Conservation (phyloP, 1,140 invertebrate species). For the Oryzaephilus surinamensis region DNA sequence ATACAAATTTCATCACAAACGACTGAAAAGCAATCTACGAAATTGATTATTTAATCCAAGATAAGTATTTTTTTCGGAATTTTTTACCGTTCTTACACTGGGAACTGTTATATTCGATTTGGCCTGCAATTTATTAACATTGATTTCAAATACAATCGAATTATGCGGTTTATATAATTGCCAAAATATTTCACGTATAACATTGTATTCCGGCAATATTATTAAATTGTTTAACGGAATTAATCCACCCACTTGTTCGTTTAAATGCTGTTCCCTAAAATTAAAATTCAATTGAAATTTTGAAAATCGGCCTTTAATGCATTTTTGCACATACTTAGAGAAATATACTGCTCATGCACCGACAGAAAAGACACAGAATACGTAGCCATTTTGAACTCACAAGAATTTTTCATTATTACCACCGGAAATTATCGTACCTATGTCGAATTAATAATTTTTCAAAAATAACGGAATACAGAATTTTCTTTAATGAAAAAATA, state of each 20-base stretch:
- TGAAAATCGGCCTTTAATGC: no score
- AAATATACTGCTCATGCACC: no score
- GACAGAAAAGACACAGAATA: no score
- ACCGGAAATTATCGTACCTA: no score
- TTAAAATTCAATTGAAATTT: no score
- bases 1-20: constrained; percentile 24
- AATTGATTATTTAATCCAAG: constrained; percentile 13
- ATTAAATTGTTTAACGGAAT: constrained; percentile 17
- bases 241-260: constrained; percentile 14
- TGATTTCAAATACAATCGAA: constrained; percentile 25
- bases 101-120: constrained; percentile 28
- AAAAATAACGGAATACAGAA: no score
- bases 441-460: no score
- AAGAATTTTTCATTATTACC: no score
- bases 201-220: constrained; percentile 31
- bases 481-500: no score
- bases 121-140: constrained; percentile 20
- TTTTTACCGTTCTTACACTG: constrained; percentile 29
- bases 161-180: constrained; percentile 25
- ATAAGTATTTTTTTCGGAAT: no score
- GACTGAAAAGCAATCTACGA: constrained; percentile 23
- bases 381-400: no score
- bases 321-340: no score
- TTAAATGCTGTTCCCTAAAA: constrained; percentile 15
- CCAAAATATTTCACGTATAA: constrained; percentile 32